Base-by-base conservation (phyloP, 2,888 invertebrate genomes). In the Pheosia gnoma region DNA sequence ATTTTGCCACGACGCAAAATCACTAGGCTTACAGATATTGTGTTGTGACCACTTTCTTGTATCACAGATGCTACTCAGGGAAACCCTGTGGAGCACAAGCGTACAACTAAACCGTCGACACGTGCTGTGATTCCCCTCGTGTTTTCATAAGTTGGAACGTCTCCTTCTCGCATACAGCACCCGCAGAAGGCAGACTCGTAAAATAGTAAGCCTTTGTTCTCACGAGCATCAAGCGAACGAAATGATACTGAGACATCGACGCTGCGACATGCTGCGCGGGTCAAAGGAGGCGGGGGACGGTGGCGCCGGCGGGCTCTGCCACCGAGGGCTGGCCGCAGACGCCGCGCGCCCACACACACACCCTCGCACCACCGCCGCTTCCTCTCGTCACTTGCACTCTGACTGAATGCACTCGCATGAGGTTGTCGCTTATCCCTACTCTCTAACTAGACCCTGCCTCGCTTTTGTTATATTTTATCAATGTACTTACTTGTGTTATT, bases 151-250 rank as follows among this genome's bases (percentile, higher is more conserved):
- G 80, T 89, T 87, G 94, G 94, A 94, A 95, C 94, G 96, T 95
- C 95, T 96, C 96, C 96, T 96, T 96, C 96, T 96, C 96, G 95
- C 94, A 95, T 96, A 96, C 96, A 96, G 96, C 96, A 96, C 94
- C 95, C 95, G 96, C 96, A 95, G 96, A 96, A 96, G 96, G 96
- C 95, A 95, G 95, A 95, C 87, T 79, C 84, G 82, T 90, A 85
- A 67, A 83, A 89, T 89, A 88, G 92, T 94, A 94, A 91, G 92
- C 94, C 94, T 93, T 90, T 91, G 88, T 92, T 91, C 89, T 94
- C 94, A 94, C 94, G 91, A 91, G 94, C 93, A 93, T 93, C 87
- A 93, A 87, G 93, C 94, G 86, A 92, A 88, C 77, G 81, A 90
- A 89, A 80, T 87, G 90, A 89, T 92, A 86, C 75, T 89, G 82